phyloP scores from a whole-genome alignment of 2,888 invertebrate genomes.

The Eupsilia transversa region DNA sequence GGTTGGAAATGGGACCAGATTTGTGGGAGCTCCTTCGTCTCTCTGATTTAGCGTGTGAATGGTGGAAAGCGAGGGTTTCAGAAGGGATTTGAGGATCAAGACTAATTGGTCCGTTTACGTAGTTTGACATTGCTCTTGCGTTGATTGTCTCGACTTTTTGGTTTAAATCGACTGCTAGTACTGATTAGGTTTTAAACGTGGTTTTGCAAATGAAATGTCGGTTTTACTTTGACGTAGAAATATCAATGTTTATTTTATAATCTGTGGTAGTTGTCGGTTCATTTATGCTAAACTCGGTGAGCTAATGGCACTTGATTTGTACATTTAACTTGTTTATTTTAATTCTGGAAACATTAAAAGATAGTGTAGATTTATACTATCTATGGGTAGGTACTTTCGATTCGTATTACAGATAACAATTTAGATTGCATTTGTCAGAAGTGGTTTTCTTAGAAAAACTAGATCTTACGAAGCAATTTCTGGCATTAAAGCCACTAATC shows the following conservation, averaged over 20 bases:
- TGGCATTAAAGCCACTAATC: slow-evolving; percentile 3
- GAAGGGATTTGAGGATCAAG: slow-evolving; percentile 57
- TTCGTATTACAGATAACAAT: slow-evolving; percentile 50
- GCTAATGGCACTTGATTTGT: slow-evolving; percentile 43
- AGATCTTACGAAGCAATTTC: slow-evolving; percentile 9
- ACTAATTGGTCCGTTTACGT: slow-evolving; percentile 55
- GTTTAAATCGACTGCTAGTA: slow-evolving; percentile 59
- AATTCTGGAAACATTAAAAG: slow-evolving; percentile 57
- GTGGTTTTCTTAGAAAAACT: slow-evolving; percentile 32
- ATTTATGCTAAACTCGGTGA: slow-evolving; percentile 53
- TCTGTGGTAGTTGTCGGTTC: slow-evolving; percentile 32
- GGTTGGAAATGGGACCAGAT: slow-evolving; percentile 62
- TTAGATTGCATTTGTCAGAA: slow-evolving; percentile 21
- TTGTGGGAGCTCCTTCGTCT: slow-evolving; percentile 57
- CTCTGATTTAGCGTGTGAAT: slow-evolving; percentile 54
- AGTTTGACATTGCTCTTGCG: slow-evolving; percentile 63
- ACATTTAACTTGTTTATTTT: slow-evolving; percentile 55
- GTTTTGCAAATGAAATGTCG: slow-evolving; percentile 58
- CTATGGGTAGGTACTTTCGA: slow-evolving; percentile 45
- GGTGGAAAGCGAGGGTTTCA: slow-evolving; percentile 45
- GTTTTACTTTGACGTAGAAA: slow-evolving; percentile 40
- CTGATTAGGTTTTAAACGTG: slow-evolving; percentile 55
- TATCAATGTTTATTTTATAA: slow-evolving; percentile 58
- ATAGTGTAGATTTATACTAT: slow-evolving; percentile 58
- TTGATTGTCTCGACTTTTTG: slow-evolving; percentile 61